Conservation (phyloP, 2,888 invertebrate species). For the Augochlorella aurata region DNA sequence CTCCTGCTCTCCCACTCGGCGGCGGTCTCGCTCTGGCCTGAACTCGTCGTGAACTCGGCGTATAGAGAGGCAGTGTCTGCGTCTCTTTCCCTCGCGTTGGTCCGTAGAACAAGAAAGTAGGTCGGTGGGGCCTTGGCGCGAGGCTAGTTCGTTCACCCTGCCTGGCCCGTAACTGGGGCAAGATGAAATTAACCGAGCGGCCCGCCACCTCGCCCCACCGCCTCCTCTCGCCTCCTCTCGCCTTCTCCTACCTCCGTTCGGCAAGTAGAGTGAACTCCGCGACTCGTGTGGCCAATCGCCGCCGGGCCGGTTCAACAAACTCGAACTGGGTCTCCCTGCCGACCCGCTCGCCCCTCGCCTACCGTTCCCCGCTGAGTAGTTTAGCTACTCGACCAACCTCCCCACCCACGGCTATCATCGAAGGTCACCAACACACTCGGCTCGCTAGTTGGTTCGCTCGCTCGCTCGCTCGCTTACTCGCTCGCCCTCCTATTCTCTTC, state of each 20-base stretch:
- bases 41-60: conserved; percentile 52
- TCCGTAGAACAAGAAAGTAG: conserved; percentile 77
- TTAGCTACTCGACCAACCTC: conserved; percentile 62
- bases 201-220: conserved; percentile 61
- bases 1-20: conserved; percentile 29
- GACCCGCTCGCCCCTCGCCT: conserved; percentile 51
- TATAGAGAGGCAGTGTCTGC: conserved; percentile 30
- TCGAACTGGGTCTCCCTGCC: conserved; percentile 78
- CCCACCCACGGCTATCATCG: conserved; percentile 71
- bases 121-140: conserved; percentile 81
- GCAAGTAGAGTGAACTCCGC: conserved; percentile 71
- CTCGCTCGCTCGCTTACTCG: conserved; percentile 28
- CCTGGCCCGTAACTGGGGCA: conserved; percentile 85
- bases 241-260: conserved; percentile 55
- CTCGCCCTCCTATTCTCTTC: conserved; percentile 39
- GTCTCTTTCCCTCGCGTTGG: conserved; percentile 63
- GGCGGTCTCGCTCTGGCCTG: conserved; percentile 43
- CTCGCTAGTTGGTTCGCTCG: conserved; percentile 33
- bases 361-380: conserved; percentile 44
- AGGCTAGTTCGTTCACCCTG: conserved; percentile 86
- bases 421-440: conserved; percentile 78
- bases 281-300: conserved; percentile 78
- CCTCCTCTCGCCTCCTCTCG: conserved; percentile 32
- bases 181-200: conserved; percentile 85
- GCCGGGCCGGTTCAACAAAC: conserved; percentile 80